Base-by-base conservation (phyloP, 2,113 vertebrate species). In the Lasiurus borealis region DNA sequence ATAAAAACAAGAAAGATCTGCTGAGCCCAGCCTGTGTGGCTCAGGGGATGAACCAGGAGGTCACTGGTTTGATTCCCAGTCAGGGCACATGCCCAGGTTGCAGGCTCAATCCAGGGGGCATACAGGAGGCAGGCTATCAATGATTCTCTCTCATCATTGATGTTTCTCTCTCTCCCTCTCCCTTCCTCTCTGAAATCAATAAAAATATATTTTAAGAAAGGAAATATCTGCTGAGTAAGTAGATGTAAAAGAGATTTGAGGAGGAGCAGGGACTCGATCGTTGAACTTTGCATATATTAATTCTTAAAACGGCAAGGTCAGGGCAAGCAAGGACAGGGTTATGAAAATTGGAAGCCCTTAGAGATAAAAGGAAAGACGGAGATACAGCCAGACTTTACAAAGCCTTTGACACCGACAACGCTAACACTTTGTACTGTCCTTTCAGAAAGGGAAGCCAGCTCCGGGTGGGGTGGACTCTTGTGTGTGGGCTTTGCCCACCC, bases 401-500 rank as follows among this genome's bases (percentile, higher is more conserved):
- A 46, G 27, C 64, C 52, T 64, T 31, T 14, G 2, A 69, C 19
- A 83, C 68, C 31, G 75, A n/a, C 44, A 62, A 92, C 85, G 50
- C 14, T 46, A 68, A 64, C 5, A 5, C 69, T 8, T 7, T 27
- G 36, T 19, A 4, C 27, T 46, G 16, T 76, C 48, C 86, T 16
- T 72, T 77, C 72, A 90, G 62, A 31, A 14, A 90, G 54, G 82
- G 31, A 77, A 97, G 59, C 27, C 87, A 71, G 68, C 12, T 57
- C n/a, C 31, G 23, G 11, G 29, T 54, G 5, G 8, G n/a, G 21
- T 23, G 25, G 40, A n/a, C 16, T 13, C 25, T 5, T 21, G 23
- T 48, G 25, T 21, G 23, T 54, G 68, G 57, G 7, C 16, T 72
- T 46, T 46, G 48, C 69, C 80, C 54, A 54, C 19, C 66, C 59